Evolutionary conservation across 1,140 invertebrate species (phyloP), one percentile per base, ranked within the genome.

Genomic region (Drosophila navojoa): DNA sequence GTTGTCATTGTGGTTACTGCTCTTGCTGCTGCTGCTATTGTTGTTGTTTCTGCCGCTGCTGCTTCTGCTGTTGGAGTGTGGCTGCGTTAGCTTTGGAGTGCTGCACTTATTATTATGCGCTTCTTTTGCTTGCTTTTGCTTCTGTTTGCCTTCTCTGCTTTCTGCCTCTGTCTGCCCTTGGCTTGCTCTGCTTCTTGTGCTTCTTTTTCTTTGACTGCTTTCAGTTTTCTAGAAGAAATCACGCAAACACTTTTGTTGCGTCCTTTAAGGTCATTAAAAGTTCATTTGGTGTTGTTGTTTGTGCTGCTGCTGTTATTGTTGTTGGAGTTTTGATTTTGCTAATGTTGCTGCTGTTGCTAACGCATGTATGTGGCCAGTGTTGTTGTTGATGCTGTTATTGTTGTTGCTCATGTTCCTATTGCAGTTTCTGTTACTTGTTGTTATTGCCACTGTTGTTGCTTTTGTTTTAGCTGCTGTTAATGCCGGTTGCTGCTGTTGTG

Each of bases 201-300:
- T 22, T 4, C 29, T 25, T 15, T 47, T 49, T 38, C 44, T 35
- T 45, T 15, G 15, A 27, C 27, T 62, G 44, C 44, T 58, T 63
- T 69, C 62, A 11, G 64, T 78, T 76, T 76, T 72, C 71, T 76
- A 79, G 63, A 86, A 77, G 11, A 86, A 86, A 76, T 78, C 78
- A 86, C 68, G 55, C 22, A 66, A 69, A 78, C 72, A 79, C 74
- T 78, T 89, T 84, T 82, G 52, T 63, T 77, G 54, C 82, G 84
- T 87, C 79, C 82, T 87, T 87, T 77, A 87, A 87, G 82, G 82
- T 87, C 82, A 87, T 87, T 89, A 77, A 82, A 47, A 71, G 84
- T 79, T 62, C 76, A 59, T 66, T 58, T 52, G 22, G 16, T 32
- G 15, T 22, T 52, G 16, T 29, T 44, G 45, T 58, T 49, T 35